Conservation (phyloP, 2,888 invertebrate species). For the Hyppa rectilinea region DNA sequence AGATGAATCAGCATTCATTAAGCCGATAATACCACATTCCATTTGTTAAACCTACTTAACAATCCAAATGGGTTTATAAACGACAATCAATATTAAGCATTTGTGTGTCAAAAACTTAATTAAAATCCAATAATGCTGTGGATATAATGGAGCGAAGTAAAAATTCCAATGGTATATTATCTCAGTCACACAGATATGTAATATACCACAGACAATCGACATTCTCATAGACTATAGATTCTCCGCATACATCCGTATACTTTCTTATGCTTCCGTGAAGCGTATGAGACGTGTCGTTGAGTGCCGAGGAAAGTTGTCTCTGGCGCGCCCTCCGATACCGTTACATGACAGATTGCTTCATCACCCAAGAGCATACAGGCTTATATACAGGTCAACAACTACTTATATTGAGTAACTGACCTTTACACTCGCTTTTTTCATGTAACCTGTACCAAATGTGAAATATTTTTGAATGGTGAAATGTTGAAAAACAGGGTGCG, state of each 20-base stretch:
- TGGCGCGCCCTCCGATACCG: slow-evolving; percentile 76
- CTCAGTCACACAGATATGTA: slow-evolving; percentile 28
- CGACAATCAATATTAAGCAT: slow-evolving; percentile 5
- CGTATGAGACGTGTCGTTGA: slow-evolving; percentile 64
- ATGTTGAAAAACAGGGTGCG: slow-evolving; percentile 32
- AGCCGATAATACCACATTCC: slow-evolving; percentile 7
- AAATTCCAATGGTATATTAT: slow-evolving; percentile 22
- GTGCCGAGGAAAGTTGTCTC: slow-evolving; percentile 78
- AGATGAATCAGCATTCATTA: slow-evolving; percentile 21
- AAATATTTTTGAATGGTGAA: slow-evolving; percentile 47
- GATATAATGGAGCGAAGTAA: slow-evolving; percentile 7
- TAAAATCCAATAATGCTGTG: slow-evolving; percentile 34
- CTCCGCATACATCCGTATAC: slow-evolving; percentile 65
- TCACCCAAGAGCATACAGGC: slow-evolving; percentile 58
- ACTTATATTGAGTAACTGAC: slow-evolving; percentile 78
- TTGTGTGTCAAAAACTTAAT: slow-evolving; percentile 44
- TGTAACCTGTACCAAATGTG: slow-evolving; percentile 57
- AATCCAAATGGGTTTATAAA: slow-evolving; percentile 32
- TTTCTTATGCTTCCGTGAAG: slow-evolving; percentile 75
- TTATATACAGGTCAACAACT: slow-evolving; percentile 56
- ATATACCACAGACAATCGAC: slow-evolving; percentile 63
- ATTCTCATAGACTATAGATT: slow-evolving; percentile 62
- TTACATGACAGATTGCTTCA: slow-evolving; percentile 74
- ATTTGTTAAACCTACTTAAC: slow-evolving; percentile 19
- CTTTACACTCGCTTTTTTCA: slow-evolving; percentile 74